A percentile compares a stretch with the other conserved stretches of the same genome.
Conservation (phyloP, 2,113 vertebrate genomes). For the Rostratula benghalensis region DNA sequence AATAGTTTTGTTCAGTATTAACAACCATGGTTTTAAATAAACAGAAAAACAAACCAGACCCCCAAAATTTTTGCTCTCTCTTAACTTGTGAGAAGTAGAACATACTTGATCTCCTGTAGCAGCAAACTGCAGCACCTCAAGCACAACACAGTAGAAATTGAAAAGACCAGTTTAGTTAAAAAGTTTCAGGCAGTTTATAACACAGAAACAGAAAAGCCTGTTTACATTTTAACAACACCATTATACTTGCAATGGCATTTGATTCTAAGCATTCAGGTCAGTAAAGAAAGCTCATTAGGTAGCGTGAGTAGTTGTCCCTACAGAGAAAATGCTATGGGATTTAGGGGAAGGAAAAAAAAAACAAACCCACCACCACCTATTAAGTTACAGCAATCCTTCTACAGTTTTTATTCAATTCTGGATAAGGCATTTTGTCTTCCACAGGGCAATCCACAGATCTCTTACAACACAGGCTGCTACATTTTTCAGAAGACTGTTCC, state of each 20-base stretch:
- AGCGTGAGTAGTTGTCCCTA: neutral
- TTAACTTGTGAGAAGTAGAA: neutral
- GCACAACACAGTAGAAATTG: neutral
- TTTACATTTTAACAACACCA: conserved; percentile 9
- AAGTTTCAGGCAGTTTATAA: neutral
- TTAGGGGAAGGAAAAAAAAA: neutral
- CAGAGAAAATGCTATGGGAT: neutral
- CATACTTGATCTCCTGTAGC: neutral
- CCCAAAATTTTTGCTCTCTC: neutral
- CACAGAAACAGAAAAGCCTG: neutral
- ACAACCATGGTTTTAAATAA: neutral
- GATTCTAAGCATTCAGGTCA: neutral
- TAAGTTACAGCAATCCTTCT: neutral
- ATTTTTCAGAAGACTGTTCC: conserved; percentile 22
- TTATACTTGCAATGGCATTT: neutral
- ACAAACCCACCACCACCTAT: neutral
- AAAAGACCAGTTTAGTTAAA: neutral
- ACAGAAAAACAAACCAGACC: neutral
- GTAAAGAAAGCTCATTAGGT: neutral
- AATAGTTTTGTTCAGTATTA: neutral
- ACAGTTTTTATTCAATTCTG: neutral
- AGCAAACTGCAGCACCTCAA: neutral
- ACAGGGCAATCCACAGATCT: neutral
- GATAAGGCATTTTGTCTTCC: neutral
- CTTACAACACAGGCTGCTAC: neutral